Conservation (phyloP, 2,113 vertebrate species). For the Psittacus erithacus region DNA sequence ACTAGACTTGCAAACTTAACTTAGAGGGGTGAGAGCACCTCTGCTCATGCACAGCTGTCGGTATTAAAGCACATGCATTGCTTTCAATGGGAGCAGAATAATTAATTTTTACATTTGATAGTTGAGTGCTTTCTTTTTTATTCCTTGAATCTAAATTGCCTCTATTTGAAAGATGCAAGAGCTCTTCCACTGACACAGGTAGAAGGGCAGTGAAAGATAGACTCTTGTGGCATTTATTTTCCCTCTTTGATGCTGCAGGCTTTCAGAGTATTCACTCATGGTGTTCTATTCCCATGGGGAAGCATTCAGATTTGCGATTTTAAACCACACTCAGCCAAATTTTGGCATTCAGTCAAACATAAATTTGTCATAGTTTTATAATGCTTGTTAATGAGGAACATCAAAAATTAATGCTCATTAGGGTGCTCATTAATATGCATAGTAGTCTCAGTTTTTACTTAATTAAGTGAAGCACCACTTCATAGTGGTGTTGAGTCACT, state of each 20-base stretch:
- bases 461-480: conserved; percentile 77
- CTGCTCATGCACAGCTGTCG: background rate
- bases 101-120: conserved; percentile 45
- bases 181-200: conserved; percentile 2
- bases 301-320: conserved; percentile 58
- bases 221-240: conserved; percentile 45
- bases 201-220: conserved; percentile 15
- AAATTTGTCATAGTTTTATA: conserved; percentile 82
- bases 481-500: conserved; percentile 34
- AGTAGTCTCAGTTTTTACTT: conserved; percentile 70
- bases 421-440: conserved; percentile 80
- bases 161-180: conserved; percentile 46
- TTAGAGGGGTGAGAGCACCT: background rate
- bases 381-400: conserved; percentile 79
- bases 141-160: conserved; percentile 60
- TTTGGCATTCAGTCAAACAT: conserved; percentile 78
- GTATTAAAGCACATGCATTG: background rate
- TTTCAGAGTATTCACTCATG: conserved; percentile 52
- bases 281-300: conserved; percentile 26
- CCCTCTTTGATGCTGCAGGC: conserved; percentile 44
- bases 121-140: conserved; percentile 42
- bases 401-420: conserved; percentile 85
- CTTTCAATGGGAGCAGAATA: conserved; percentile 44
- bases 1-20: background rate
- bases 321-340: conserved; percentile 58